Conservation (phyloP, 2,888 invertebrate genomes). For the Amphipoea lucens region DNA sequence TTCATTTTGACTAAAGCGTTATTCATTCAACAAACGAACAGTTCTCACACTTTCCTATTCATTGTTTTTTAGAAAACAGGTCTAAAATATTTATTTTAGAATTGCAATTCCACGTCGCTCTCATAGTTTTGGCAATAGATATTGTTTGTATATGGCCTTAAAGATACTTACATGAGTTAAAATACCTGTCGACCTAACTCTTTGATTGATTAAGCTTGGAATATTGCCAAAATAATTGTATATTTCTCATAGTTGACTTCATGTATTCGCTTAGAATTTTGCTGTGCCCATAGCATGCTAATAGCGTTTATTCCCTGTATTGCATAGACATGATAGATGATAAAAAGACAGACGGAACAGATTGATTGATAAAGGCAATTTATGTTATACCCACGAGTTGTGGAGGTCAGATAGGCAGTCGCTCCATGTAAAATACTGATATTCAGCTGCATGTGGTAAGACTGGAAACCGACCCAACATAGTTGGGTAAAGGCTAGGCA, state of each 20-base stretch:
- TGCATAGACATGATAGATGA: neutral
- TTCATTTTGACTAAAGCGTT: neutral
- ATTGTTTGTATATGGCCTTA: slow-evolving; percentile 2
- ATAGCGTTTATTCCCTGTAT: slow-evolving; percentile 1
- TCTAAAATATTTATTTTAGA: slow-evolving; percentile 2
- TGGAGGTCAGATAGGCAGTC: neutral
- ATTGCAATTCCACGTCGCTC: slow-evolving; percentile 5
- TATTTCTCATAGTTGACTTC: slow-evolving; percentile 16
- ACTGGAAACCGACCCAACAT: neutral
- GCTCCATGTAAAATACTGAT: too few species aligned
- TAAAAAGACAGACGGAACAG: neutral
- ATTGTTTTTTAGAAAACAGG: slow-evolving; percentile 16
- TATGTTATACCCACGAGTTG: neutral
- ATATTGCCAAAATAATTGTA: slow-evolving; percentile 38
- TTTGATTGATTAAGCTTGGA: slow-evolving; percentile 34
- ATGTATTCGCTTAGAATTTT: neutral
- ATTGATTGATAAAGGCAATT: neutral
- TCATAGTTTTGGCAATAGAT: slow-evolving; percentile 30
- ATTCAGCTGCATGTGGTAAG: neutral
- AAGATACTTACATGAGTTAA: slow-evolving; percentile 5
- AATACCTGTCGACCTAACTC: slow-evolving; percentile 9
- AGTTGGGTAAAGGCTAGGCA: neutral
- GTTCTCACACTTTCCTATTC: neutral
- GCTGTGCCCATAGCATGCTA: neutral
- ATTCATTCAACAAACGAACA: slow-evolving; percentile 2